Base-by-base conservation (phyloP, 2,888 invertebrate species). In the Dugesia japonica region DNA sequence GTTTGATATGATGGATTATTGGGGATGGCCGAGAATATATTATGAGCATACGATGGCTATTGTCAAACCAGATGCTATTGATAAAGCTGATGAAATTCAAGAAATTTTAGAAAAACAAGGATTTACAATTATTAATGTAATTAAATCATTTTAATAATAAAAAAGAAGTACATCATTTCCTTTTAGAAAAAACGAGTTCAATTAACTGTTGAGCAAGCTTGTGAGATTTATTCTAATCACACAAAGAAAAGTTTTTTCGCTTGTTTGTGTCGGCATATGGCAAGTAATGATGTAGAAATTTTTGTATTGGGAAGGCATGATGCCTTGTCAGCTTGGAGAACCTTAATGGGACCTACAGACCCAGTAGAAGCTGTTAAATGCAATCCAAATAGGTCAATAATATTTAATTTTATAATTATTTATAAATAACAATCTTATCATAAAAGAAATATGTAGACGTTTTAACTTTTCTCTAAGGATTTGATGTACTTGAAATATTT, bases 111-210 rank as follows among this genome's bases (percentile, higher is more conserved):
- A 56, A 56, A 56, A 56, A 20, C n/a, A 56, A 56, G 56, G 56
- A 56, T 56, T 56, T 56, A 9, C 56, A 20, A 56, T 56, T 13
- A 56, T 56, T 23, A n/a, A 56, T 23, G 56, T 56, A 56, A 56
- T 56, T 56, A 56, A 23, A n/a, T 9, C 7, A 31, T 31, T 9
- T 56, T 56, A 13, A 13, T 13, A 56, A 7, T 56, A 23, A 56
- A 7, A 56, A n/a, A n/a, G n/a, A n/a, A n/a, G n/a, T n/a, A n/a
- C n/a, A n/a, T n/a, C n/a, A n/a, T n/a, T 7, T 20, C 4, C 7
- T n/a, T 56, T 56, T n/a, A 56, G 56, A 56, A 56, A 56, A 56
- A 56, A 56, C 56, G 56, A 56, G 56, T 56, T n/a, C 56, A n/a
- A 56, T n/a, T 56, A 23, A 56, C 56, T 1, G 56, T n/a, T n/a